phyloP scores from a whole-genome alignment of 2,113 vertebrate genomes.

The Perca fluviatilis region DNA sequence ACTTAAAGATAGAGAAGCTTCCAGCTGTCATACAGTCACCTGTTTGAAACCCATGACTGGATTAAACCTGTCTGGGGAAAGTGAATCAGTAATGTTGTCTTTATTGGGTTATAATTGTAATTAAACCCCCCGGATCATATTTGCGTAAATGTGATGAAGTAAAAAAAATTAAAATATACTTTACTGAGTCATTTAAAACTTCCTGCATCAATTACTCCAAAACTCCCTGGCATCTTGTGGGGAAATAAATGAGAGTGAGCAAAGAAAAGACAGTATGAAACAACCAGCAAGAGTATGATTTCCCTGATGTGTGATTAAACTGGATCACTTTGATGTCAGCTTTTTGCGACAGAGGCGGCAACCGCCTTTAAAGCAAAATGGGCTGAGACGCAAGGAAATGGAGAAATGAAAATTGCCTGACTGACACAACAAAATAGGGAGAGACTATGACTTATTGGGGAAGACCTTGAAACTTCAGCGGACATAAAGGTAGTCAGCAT shows the following conservation, averaged over 20 bases:
- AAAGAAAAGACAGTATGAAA: conserved; percentile 28
- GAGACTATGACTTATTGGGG: conserved; percentile 11
- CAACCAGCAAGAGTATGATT: conserved; percentile 55
- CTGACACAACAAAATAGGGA: conserved; percentile 46
- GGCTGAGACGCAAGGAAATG: conserved; percentile 26
- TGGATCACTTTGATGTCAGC: conserved; percentile 66
- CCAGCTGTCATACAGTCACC: neutral
- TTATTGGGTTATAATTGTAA: neutral
- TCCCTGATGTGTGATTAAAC: conserved; percentile 70
- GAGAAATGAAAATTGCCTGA: conserved; percentile 42
- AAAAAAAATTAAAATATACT: neutral
- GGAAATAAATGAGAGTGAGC: conserved; percentile 10
- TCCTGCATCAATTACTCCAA: conserved; percentile 18
- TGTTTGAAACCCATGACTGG: neutral
- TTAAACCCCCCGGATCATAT: neutral
- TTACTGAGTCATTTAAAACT: conserved; percentile 10
- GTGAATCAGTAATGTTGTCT: neutral
- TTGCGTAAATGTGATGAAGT: neutral
- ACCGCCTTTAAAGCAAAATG: conserved; percentile 44
- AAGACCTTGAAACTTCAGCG: neutral
- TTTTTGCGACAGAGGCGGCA: conserved; percentile 44
- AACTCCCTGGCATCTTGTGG: neutral
- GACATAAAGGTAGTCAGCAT: neutral
- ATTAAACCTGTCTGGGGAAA: neutral
- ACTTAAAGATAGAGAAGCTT: conserved; percentile 23